Percentiles rank a stretch among this genome's conserved stretches.
phyloP scores from a whole-genome alignment of 2,113 vertebrate species.

The Alectura lathami region DNA sequence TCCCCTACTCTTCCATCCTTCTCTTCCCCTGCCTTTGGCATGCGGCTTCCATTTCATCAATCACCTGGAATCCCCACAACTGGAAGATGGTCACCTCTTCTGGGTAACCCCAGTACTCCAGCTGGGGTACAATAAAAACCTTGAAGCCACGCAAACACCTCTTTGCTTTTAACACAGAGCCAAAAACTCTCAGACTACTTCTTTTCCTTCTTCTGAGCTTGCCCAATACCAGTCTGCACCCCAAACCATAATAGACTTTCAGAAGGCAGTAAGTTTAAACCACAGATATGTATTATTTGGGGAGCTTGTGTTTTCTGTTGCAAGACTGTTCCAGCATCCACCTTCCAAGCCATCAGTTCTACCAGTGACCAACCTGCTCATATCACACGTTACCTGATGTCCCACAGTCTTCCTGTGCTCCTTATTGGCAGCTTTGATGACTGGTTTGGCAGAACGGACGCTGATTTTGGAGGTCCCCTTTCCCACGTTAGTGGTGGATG shows the following conservation, averaged over 20 bases:
- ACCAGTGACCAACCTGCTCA: fast-evolving
- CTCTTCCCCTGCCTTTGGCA: background rate
- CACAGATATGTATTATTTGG: background rate
- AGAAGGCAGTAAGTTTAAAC: background rate
- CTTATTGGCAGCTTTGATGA: conserved; percentile 84
- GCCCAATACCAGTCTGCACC: background rate
- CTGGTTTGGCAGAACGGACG: conserved; percentile 79
- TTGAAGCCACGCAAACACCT: too few species aligned
- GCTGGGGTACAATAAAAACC: background rate
- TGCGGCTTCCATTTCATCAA: background rate
- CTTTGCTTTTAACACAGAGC: background rate
- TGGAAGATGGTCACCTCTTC: background rate
- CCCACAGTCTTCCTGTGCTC: conserved; percentile 94
- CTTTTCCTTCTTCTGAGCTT: background rate
- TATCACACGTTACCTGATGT: conserved; percentile 81
- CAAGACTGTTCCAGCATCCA: too few species aligned
- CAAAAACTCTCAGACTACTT: too few species aligned
- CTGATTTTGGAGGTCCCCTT: conserved; percentile 76
- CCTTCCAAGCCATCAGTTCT: background rate
- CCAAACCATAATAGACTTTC: background rate
- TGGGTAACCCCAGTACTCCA: too few species aligned
- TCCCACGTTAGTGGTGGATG: background rate
- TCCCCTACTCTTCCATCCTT: background rate
- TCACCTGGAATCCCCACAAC: too few species aligned
- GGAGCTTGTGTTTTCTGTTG: background rate